Percentiles rank a stretch among this genome's conserved stretches.
Conservation (phyloP, 2,797 vertebrate species). For the Chloroceryle amazona region DNA sequence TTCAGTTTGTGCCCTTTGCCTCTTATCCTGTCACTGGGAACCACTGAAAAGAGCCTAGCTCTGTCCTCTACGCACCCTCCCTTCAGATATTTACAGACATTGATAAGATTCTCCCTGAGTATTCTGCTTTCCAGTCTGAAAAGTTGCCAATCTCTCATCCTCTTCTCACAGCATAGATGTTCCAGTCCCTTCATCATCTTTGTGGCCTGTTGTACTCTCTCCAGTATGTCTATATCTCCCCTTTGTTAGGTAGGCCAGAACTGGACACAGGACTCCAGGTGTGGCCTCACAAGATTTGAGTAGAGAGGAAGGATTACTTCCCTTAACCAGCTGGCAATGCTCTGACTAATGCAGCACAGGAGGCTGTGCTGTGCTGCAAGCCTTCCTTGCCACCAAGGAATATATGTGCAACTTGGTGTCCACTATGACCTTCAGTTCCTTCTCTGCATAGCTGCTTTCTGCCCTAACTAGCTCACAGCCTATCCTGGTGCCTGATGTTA, state of each 20-base stretch:
- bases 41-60: too few relatives aligned
- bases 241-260: background rate
- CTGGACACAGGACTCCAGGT: background rate
- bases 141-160: background rate
- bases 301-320: background rate
- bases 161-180: background rate
- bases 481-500: background rate
- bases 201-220: background rate
- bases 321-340: background rate
- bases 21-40: too few relatives aligned
- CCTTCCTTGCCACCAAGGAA: background rate
- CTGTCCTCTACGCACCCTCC: too few relatives aligned
- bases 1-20: background rate
- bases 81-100: background rate
- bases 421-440: background rate
- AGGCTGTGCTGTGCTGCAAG: too few relatives aligned
- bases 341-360: background rate
- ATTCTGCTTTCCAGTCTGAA: background rate
- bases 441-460: background rate
- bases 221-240: background rate
- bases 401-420: background rate
- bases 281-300: background rate
- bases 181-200: background rate
- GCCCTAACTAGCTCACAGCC: background rate
- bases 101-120: background rate